Conservation (phyloP, 2,797 vertebrate genomes). For the Pangasius macronema region DNA sequence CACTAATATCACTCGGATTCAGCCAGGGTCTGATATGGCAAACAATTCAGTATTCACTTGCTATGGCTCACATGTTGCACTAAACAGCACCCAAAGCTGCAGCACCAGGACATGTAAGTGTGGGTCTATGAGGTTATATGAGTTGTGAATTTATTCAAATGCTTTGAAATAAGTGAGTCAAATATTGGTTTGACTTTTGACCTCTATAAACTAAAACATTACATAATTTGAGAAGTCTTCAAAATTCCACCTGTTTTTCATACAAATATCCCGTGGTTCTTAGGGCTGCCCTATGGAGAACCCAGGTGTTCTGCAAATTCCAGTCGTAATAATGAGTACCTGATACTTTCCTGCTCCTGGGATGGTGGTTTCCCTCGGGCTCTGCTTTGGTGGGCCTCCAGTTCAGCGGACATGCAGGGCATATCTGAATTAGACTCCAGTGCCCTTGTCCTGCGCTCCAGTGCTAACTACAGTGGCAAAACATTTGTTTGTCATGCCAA, state of each 20-base stretch:
- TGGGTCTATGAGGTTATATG: neutral
- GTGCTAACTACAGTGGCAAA: conserved; percentile 67
- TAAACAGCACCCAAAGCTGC: conserved; percentile 69
- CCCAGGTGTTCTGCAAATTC: conserved; percentile 77
- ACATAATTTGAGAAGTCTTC: neutral
- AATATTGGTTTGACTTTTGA: neutral
- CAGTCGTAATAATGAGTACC: conserved; percentile 73
- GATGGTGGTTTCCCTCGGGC: conserved; percentile 79
- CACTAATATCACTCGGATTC: conserved; percentile 73
- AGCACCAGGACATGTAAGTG: conserved; percentile 80
- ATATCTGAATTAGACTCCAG: conserved; percentile 68
- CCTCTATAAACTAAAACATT: neutral
- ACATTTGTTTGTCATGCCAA: conserved; percentile 80
- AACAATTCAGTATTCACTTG: conserved; percentile 82
- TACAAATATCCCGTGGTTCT: neutral
- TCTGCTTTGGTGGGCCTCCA: conserved; percentile 78
- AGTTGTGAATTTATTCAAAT: neutral
- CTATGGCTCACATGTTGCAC: conserved; percentile 74
- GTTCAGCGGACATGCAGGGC: conserved; percentile 61
- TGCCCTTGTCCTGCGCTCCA: conserved; percentile 75
- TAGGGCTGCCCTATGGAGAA: conserved; percentile 77
- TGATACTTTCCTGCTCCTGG: conserved; percentile 87
- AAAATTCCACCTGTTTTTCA: neutral
- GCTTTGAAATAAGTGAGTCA: neutral
- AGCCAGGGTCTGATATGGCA: conserved; percentile 59